Conservation (phyloP, 2,888 invertebrate genomes). For the Caenorhabditis zanzibari region DNA sequence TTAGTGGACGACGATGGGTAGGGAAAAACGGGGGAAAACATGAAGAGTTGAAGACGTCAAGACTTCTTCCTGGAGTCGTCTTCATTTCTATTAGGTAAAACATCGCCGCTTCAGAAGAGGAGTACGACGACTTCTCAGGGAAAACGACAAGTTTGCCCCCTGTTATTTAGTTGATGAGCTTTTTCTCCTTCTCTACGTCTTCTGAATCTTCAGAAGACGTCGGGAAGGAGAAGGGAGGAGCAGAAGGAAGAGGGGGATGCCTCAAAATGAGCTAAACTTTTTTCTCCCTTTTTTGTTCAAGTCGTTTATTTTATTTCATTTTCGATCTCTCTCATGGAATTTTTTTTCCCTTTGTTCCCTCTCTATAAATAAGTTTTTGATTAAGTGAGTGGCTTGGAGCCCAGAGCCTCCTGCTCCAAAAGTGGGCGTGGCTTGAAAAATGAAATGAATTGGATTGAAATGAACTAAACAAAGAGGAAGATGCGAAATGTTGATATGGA, state of each 20-base stretch:
- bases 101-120: slow-evolving; percentile 5
- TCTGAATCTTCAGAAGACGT: slow-evolving; percentile 1
- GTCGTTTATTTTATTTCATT: slow-evolving; percentile 45
- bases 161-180: slow-evolving; percentile 57
- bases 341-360: slow-evolving; percentile 27
- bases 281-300: slow-evolving; percentile 22
- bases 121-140: not conserved
- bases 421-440: slow-evolving; percentile 7
- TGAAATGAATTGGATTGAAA: not conserved
- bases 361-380: slow-evolving; percentile 32
- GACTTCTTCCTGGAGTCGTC: slow-evolving; percentile 22
- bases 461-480: not conserved
- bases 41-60: slow-evolving; percentile 29
- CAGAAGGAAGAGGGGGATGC: slow-evolving; percentile 5
- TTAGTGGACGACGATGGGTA: slow-evolving; percentile 17
- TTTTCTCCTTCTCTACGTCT: slow-evolving; percentile 7
- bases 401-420: not conserved
- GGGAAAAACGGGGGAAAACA: slow-evolving; percentile 17
- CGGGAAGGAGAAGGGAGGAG: slow-evolving; percentile 30
- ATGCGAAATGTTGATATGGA: slow-evolving; percentile 37
- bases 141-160: slow-evolving; percentile 4
- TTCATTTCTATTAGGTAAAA: slow-evolving; percentile 26
- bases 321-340: not conserved
- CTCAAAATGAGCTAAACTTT: slow-evolving; percentile 58
- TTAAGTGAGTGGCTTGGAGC: not conserved